phyloP scores from a whole-genome alignment of 2,113 vertebrate genomes.

The Plestiodon gilberti region DNA sequence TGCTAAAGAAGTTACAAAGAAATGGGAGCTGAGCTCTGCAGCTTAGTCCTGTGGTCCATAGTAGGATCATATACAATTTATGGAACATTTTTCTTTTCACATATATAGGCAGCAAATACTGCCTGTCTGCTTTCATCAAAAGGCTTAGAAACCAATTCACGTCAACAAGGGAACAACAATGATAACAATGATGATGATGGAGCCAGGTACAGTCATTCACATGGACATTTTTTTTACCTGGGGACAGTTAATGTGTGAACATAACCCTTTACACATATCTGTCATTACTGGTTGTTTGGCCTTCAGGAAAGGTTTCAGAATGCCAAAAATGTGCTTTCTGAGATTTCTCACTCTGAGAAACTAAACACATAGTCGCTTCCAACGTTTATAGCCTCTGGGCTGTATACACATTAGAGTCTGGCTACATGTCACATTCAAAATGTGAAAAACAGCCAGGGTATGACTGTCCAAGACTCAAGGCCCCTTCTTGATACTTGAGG shows the following conservation, averaged over 20 bases:
- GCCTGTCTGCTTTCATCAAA: background rate
- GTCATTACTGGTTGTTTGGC: background rate
- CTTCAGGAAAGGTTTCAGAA: background rate
- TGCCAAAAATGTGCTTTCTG: background rate
- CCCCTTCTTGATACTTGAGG: background rate
- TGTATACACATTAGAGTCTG: background rate
- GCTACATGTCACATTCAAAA: background rate
- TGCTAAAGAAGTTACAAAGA: constrained; percentile 36
- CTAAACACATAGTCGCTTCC: background rate
- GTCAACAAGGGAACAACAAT: background rate
- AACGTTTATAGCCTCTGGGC: background rate
- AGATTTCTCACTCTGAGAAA: background rate
- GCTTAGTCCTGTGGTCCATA: background rate
- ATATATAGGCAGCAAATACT: background rate
- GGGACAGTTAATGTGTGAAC: no score
- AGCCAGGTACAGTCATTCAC: no score
- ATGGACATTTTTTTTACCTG: no score
- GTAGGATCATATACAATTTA: background rate
- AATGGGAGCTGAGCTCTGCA: background rate
- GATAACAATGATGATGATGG: no score
- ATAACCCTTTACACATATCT: background rate
- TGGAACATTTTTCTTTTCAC: background rate
- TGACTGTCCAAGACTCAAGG: background rate
- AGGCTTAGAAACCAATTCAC: background rate
- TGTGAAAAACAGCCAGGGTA: background rate